These are phyloP conservation scores for Bugulina stolonifera DNA, from an alignment of 2,888 invertebrate species.

Conservation along the genomic window DNA sequence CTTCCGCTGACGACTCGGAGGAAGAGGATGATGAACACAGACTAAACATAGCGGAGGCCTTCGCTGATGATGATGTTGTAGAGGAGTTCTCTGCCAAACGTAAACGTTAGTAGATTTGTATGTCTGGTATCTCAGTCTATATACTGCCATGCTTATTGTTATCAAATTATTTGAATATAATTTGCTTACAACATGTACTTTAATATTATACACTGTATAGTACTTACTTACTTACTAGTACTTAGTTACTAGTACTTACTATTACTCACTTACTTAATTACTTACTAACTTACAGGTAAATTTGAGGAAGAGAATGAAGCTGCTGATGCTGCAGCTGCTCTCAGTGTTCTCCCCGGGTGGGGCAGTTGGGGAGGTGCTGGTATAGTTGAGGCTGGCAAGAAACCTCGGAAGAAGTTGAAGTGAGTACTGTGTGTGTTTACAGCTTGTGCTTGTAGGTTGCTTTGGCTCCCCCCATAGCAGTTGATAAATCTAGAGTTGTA, in stretches of 20 bases:
- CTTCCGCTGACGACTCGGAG: neutral
- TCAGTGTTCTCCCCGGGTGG: neutral
- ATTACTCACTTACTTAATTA: too few relatives aligned
- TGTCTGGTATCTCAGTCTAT: neutral
- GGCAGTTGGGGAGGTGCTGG: slow-evolving; percentile 16
- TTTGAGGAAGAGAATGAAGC: slow-evolving; percentile 18
- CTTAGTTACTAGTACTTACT: too few relatives aligned
- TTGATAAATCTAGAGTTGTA: too few relatives aligned
- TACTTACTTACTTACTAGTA: too few relatives aligned
- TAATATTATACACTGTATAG: too few relatives aligned
- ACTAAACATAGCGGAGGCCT: slow-evolving; percentile 3
- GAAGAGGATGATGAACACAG: slow-evolving; percentile 20
- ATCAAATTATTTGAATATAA: neutral
- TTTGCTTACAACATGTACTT: too few relatives aligned
- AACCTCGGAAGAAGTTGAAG: slow-evolving; percentile 1
- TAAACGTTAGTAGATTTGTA: neutral
- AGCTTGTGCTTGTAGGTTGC: too few relatives aligned
- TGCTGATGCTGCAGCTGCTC: slow-evolving; percentile 12
- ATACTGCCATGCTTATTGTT: neutral
- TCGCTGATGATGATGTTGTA: slow-evolving; percentile 19
- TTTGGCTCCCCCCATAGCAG: too few relatives aligned
- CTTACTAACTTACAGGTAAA: slow-evolving; percentile 8
- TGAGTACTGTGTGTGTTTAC: too few relatives aligned
- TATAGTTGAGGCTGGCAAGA: neutral
- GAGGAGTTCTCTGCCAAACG: slow-evolving; percentile 21